These are phyloP conservation scores for Drosophila subobscura DNA, from an alignment of 1,140 invertebrate species.

Conservation along the genomic window DNA sequence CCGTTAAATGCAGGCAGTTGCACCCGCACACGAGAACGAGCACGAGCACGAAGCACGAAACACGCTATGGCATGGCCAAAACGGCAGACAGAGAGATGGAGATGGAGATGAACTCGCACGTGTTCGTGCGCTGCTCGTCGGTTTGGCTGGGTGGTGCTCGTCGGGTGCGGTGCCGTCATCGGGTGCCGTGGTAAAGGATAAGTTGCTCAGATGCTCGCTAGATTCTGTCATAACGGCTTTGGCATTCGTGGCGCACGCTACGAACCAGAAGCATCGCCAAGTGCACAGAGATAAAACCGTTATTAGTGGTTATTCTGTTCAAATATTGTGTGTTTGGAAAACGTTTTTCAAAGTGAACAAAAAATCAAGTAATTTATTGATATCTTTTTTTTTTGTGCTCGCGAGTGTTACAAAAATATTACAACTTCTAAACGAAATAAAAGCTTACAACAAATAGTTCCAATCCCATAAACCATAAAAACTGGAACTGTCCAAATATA, in stretches of 20 bases:
- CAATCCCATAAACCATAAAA: too few species aligned
- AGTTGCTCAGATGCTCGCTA: conserved; percentile 74
- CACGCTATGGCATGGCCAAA: too few species aligned
- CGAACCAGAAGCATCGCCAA: conserved; percentile 27
- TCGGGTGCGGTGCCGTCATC: neutral
- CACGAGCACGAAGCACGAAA: neutral
- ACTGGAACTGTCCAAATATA: too few species aligned
- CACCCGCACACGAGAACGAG: conserved; percentile 29
- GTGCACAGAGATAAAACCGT: too few species aligned
- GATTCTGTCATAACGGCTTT: conserved; percentile 82
- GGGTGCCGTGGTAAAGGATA: conserved; percentile 50
- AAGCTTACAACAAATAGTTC: too few species aligned
- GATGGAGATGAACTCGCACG: too few species aligned
- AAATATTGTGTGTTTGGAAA: neutral
- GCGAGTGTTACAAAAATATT: too few species aligned
- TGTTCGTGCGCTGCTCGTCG: conserved; percentile 5
- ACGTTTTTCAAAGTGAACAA: neutral
- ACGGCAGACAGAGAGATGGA: too few species aligned
- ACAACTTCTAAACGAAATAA: too few species aligned
- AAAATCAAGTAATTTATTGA: too few species aligned
- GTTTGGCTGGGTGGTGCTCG: conserved; percentile 17
- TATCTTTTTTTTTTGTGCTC: too few species aligned
- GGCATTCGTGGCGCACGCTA: conserved; percentile 78
- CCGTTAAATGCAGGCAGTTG: conserved; percentile 65
- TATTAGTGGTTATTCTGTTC: too few species aligned